Base-by-base conservation (phyloP, 2,888 invertebrate genomes). In the Ophion ventricosus region DNA sequence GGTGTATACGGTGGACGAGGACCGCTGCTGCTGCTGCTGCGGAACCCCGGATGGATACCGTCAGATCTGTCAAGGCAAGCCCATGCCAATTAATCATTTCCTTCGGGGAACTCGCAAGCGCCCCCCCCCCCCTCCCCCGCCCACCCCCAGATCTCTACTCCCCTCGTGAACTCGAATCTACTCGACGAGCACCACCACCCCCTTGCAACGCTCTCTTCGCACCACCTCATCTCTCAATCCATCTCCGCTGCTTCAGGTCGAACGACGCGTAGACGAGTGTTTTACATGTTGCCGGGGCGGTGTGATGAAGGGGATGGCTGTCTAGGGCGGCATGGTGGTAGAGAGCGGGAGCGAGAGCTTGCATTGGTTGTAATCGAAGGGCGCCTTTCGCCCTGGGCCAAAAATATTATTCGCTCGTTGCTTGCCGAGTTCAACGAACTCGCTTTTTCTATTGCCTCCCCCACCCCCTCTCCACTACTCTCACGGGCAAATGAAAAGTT, bases 41-140 rank as follows among this genome's bases (percentile, higher is more conserved):
- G 59, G 61, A 61, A 76, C 79, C 79, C 57, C 81, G 80, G 73
- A 84, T 84, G 85, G 86, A 88, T 86, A 86, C 82, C 86, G 84
- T 87, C 87, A 87, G 88, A 88, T 89, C 89, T 89, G 90, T 89
- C 90, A 88, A 87, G 88, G 87, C 89, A 85, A 86, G 87, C 85
- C 87, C 88, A 88, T 87, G 87, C 89, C 90, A 89, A 89, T 90
- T 90, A 89, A 89, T 89, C 90, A 89, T 89, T 89, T 89, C 89
- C 89, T 89, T 89, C 89, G 88, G 86, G 88, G 85, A 66, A 66
- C 86, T 83, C 83, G 83, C 83, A 80, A 87, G 86, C 85, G 74
- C 74, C 72, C 78, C 75, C 73, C 67, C 76, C 56, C 54, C 82
- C 67, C 77, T 57, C 70, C 59, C 61, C 35, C 61, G 23, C 56